Percentiles rank a stretch among this genome's conserved stretches.
These are phyloP conservation scores for Caranx melampygus DNA, from an alignment of 2,113 vertebrate genomes.

Conservation along the genomic window DNA sequence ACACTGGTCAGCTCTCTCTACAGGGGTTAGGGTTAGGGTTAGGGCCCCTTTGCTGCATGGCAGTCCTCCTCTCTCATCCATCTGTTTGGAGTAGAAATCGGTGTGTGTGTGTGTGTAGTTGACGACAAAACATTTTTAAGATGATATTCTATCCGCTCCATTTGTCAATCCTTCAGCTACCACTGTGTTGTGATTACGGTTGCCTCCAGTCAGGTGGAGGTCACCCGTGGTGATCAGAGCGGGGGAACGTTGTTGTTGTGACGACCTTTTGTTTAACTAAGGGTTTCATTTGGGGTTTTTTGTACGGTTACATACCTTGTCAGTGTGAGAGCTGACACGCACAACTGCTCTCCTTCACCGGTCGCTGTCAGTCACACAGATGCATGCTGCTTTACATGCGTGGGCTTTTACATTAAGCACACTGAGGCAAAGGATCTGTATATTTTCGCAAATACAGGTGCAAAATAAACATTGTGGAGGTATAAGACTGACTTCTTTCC, in stretches of 20 bases:
- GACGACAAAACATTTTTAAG: too few relatives aligned
- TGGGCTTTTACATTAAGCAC: neutral
- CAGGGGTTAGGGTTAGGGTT: too few relatives aligned
- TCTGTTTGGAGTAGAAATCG: too few relatives aligned
- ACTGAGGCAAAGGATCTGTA: neutral
- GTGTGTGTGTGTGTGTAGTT: too few relatives aligned
- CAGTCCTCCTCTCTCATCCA: too few relatives aligned
- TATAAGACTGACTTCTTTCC: neutral
- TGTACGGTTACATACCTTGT: neutral
- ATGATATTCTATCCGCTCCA: too few relatives aligned
- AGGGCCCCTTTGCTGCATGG: too few relatives aligned
- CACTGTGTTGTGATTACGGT: neutral
- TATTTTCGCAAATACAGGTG: neutral
- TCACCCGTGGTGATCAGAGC: neutral
- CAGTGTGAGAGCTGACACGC: neutral
- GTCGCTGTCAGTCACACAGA: neutral
- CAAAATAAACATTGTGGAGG: too few relatives aligned
- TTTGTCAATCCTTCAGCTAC: neutral
- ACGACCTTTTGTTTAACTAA: neutral
- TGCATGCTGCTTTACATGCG: neutral
- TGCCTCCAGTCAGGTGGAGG: neutral
- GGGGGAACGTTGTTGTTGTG: too few relatives aligned
- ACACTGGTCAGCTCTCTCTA: too few relatives aligned
- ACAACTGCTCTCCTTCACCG: neutral
- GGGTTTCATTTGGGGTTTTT: neutral